Conservation (phyloP, 1,140 invertebrate species). For the Drosophila saltans region DNA sequence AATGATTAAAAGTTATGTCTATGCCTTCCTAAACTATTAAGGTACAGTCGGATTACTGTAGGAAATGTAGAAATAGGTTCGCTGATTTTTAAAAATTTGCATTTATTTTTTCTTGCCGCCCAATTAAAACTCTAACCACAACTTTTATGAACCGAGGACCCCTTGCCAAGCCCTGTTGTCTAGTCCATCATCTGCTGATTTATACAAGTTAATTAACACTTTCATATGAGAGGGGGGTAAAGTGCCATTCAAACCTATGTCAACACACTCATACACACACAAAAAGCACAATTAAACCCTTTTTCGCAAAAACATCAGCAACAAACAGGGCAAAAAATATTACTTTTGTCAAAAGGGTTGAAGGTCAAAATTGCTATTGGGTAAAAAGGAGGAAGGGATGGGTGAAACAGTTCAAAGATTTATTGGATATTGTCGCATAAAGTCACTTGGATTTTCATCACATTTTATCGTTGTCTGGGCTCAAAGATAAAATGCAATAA, state of each 20-base stretch:
- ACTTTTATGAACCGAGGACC: neutral
- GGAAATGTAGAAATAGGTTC: neutral
- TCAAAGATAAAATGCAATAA: constrained; percentile 72
- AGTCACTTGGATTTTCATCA: constrained; percentile 67
- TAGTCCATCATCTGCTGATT: constrained; percentile 64
- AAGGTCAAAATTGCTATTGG: constrained; percentile 46
- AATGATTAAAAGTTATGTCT: too few species aligned
- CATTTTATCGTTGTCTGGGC: constrained; percentile 71
- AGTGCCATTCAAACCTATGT: constrained; percentile 29
- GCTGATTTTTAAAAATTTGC: neutral
- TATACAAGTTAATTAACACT: constrained; percentile 80
- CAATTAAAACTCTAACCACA: constrained; percentile 1
- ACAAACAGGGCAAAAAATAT: constrained; percentile 42
- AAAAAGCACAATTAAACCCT: constrained; percentile 79
- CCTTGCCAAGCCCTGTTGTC: neutral
- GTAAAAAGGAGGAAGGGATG: neutral
- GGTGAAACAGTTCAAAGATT: constrained; percentile 46
- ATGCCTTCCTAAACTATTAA: too few species aligned
- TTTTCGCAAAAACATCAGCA: constrained; percentile 58
- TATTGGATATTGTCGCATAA: constrained; percentile 76
- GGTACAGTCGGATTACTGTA: too few species aligned
- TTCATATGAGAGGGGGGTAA: constrained; percentile 27
- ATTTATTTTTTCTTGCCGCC: constrained; percentile 19
- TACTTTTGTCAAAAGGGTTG: constrained; percentile 27
- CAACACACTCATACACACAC: constrained; percentile 33